Evolutionary conservation across 2,797 vertebrate genomes (phyloP).

Genomic region (Girardinus metallicus): DNA sequence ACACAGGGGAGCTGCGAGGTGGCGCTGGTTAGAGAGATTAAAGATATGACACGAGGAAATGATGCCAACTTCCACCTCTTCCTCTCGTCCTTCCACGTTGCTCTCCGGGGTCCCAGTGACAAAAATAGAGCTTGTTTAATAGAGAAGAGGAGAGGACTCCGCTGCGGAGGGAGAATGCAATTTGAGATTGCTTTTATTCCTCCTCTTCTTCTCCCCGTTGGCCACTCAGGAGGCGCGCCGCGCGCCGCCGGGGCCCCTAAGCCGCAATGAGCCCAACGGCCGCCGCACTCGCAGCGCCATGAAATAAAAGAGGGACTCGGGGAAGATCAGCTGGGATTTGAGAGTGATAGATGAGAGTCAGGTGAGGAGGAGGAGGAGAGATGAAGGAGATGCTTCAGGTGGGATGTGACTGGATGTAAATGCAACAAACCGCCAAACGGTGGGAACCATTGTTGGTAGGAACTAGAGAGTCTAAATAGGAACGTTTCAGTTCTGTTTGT

Average conservation of each 20-base stretch:
- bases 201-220: slow-evolving; percentile 18
- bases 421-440: slow-evolving; percentile 15
- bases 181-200: slow-evolving; percentile 78
- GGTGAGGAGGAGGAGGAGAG: slow-evolving; percentile 26
- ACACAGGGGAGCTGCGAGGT: slow-evolving; percentile 46
- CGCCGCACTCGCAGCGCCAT: slow-evolving; percentile 47
- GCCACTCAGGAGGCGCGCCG: slow-evolving; percentile 73
- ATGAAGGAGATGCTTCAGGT: slow-evolving; percentile 40
- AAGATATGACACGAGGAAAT: slow-evolving; percentile 66
- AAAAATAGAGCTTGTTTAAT: slow-evolving; percentile 79
- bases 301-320: slow-evolving; percentile 78
- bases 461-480: background rate
- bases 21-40: slow-evolving; percentile 49
- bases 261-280: slow-evolving; percentile 68
- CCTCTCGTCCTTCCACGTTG: slow-evolving; percentile 50
- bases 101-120: slow-evolving; percentile 54
- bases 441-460: background rate
- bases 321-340: slow-evolving; percentile 79
- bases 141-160: slow-evolving; percentile 62
- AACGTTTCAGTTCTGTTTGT: background rate
- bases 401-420: slow-evolving; percentile 53
- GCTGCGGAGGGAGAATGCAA: slow-evolving; percentile 72
- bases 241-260: slow-evolving; percentile 68
- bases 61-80: slow-evolving; percentile 67
- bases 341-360: slow-evolving; percentile 64